These are phyloP conservation scores for Euplexia lucipara DNA, from an alignment of 2,888 invertebrate species.

Conservation along the genomic window DNA sequence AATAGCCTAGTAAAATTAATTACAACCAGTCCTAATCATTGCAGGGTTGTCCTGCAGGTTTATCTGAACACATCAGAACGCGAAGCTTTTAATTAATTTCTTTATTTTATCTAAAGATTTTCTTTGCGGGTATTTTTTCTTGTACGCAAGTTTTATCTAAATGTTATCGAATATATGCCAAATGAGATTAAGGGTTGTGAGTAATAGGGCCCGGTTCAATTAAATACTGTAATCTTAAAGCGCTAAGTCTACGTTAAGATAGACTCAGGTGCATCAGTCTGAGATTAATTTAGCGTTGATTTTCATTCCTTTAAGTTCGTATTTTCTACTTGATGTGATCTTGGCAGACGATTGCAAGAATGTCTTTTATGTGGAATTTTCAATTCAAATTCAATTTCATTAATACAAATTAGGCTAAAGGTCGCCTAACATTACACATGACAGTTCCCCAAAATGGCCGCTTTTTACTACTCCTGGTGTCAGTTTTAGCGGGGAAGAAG, in stretches of 20 bases:
- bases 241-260: background rate
- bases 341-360: too few species aligned
- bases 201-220: constrained; percentile 24
- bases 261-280: background rate
- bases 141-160: constrained; percentile 19
- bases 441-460: too few species aligned
- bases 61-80: constrained; percentile 25
- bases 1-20: constrained; percentile 53
- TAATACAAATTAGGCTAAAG: too few species aligned
- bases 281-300: background rate
- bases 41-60: constrained; percentile 46
- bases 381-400: too few species aligned
- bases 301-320: background rate
- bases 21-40: constrained; percentile 36
- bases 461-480: too few species aligned
- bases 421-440: too few species aligned
- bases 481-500: too few species aligned
- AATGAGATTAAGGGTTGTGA: constrained; percentile 29
- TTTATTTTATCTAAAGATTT: constrained; percentile 39
- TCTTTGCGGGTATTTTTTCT: constrained; percentile 30
- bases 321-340: background rate
- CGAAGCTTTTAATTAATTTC: constrained; percentile 38
- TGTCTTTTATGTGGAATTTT: too few species aligned
- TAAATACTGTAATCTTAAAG: background rate
- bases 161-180: constrained; percentile 35